Percentiles rank a stretch among this genome's conserved stretches.
These are phyloP conservation scores for Drosophila anomelani DNA, from an alignment of 2,888 invertebrate species.

Conservation along the genomic window DNA sequence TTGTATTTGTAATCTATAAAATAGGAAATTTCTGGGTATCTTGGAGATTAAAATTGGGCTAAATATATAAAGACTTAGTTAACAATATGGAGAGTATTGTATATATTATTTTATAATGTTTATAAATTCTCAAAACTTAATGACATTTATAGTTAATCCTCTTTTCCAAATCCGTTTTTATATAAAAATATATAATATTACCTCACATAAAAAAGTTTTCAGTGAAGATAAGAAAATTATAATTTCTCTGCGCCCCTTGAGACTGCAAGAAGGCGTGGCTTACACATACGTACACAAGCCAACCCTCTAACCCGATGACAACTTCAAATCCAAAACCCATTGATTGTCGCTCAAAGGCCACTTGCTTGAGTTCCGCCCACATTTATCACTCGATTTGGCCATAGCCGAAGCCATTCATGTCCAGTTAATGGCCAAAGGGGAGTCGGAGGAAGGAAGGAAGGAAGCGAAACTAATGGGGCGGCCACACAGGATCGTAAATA, in stretches of 20 bases:
- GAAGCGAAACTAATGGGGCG: constrained; percentile 46
- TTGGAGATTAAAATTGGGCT: no score
- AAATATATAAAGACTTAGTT: no score
- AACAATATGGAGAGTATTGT: no score
- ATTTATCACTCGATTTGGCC: constrained; percentile 59
- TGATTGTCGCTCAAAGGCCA: constrained; percentile 38
- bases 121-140: not conserved
- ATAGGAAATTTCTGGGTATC: not conserved
- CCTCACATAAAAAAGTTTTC: not conserved
- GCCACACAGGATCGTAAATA: constrained; percentile 61
- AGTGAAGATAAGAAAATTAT: constrained; percentile 54
- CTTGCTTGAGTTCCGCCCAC: constrained; percentile 36
- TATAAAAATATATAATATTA: not conserved
- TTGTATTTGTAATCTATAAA: not conserved
- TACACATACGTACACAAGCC: not conserved
- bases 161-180: not conserved
- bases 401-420: constrained; percentile 52
- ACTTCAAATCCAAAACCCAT: constrained; percentile 39
- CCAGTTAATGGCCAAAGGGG: constrained; percentile 54
- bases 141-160: not conserved
- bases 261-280: constrained; percentile 39
- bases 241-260: constrained; percentile 38
- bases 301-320: constrained; percentile 26
- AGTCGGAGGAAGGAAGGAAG: constrained; percentile 28
- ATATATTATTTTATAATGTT: not conserved